phyloP scores from a whole-genome alignment of 2,888 invertebrate genomes.

The Idaea straminata region DNA sequence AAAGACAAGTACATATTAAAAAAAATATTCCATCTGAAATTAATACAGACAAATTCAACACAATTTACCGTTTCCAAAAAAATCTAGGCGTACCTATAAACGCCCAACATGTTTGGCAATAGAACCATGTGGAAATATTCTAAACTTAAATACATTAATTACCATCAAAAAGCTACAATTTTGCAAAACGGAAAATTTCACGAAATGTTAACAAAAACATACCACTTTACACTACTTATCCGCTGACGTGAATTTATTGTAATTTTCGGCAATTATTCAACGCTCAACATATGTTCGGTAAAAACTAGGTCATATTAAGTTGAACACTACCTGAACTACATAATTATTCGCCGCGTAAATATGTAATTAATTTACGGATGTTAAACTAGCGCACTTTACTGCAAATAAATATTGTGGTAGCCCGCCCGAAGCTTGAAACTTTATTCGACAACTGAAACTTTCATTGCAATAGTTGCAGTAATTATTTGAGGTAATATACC shows the following conservation, averaged over 20 bases:
- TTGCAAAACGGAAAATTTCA: neutral
- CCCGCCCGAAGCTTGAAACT: slow-evolving; percentile 34
- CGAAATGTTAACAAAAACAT: neutral
- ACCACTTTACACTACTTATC: slow-evolving; percentile 6
- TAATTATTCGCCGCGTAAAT: slow-evolving; percentile 60
- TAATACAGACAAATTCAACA: too few species aligned
- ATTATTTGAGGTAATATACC: slow-evolving; percentile 37
- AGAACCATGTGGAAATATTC: too few species aligned
- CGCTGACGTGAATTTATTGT: slow-evolving; percentile 24
- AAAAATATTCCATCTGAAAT: too few species aligned
- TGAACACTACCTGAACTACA: slow-evolving; percentile 47
- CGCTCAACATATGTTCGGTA: slow-evolving; percentile 35
- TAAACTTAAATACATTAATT: too few species aligned
- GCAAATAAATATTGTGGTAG: slow-evolving; percentile 45
- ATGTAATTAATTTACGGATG: slow-evolving; percentile 62
- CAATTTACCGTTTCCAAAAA: too few species aligned
- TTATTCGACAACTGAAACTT: slow-evolving; percentile 40
- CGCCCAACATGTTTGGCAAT: too few species aligned
- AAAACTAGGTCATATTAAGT: slow-evolving; percentile 61
- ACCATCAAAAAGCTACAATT: too few species aligned
- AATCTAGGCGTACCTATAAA: too few species aligned
- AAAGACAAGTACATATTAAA: too few species aligned
- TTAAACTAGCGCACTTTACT: slow-evolving; percentile 39
- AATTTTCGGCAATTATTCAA: slow-evolving; percentile 46
- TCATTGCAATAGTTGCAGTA: slow-evolving; percentile 39